phyloP scores from a whole-genome alignment of 92 coral and sea anemone species.

The Nematostella vectensis region DNA sequence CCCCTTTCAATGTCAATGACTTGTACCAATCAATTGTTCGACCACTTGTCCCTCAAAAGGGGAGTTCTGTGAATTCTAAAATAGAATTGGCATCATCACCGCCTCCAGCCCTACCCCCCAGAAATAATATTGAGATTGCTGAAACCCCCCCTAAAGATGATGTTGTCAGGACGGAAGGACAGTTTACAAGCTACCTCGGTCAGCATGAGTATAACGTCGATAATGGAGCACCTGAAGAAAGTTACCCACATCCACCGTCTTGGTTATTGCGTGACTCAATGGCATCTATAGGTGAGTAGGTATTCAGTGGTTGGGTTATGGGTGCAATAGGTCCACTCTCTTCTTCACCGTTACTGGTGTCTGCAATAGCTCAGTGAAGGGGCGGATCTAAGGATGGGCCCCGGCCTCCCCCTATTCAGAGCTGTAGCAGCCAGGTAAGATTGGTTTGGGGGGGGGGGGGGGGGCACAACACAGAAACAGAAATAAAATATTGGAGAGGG shows the following conservation, averaged over 20 bases:
- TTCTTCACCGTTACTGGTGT: too few species aligned
- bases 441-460: too few species aligned
- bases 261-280: conserved; percentile 41
- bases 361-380: too few species aligned
- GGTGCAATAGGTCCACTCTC: too few species aligned
- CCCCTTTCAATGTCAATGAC: conserved; percentile 30
- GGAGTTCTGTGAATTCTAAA: neutral
- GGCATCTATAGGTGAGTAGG: conserved; percentile 33
- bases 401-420: too few species aligned
- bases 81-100: conserved; percentile 15
- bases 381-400: too few species aligned
- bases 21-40: conserved; percentile 43
- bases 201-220: neutral
- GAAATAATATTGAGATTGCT: conserved; percentile 24
- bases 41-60: conserved; percentile 23
- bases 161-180: conserved; percentile 29
- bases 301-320: too few species aligned
- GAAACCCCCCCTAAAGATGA: conserved; percentile 19
- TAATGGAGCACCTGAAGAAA: conserved; percentile 9
- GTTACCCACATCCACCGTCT: conserved; percentile 20
- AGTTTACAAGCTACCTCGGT: conserved; percentile 29
- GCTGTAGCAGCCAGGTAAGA: too few species aligned
- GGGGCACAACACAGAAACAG: too few species aligned
- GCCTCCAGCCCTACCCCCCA: conserved; percentile 47
- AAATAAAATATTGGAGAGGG: too few species aligned